These are phyloP conservation scores for Sinosuthora webbiana DNA, from an alignment of 2,113 vertebrate species.

Conservation along the genomic window DNA sequence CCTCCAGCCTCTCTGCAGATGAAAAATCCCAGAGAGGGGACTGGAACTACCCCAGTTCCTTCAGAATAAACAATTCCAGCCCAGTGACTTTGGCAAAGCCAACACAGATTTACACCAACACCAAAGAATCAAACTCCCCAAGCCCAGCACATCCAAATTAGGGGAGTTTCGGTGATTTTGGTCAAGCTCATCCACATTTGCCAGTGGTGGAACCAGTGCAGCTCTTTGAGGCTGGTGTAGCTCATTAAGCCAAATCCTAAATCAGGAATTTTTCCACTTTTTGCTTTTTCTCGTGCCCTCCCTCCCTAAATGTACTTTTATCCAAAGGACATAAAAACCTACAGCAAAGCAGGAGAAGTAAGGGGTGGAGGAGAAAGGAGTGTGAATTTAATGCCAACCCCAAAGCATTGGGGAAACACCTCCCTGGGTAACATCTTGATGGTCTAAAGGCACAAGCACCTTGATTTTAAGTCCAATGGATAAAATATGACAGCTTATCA, in stretches of 20 bases:
- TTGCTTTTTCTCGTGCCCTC: not conserved
- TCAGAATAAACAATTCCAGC: fast-evolving
- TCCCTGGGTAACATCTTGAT: not conserved
- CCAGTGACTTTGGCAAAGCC: not conserved
- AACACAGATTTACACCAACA: not conserved
- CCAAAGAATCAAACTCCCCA: fast-evolving
- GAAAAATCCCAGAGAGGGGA: not conserved
- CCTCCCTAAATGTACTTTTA: not conserved
- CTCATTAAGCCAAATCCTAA: not conserved
- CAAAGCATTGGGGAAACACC: not conserved
- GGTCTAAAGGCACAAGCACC: not conserved
- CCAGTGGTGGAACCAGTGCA: fast-evolving
- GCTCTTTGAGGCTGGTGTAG: not conserved
- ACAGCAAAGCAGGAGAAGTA: not conserved
- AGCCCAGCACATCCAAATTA: not conserved
- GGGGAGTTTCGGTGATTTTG: not conserved
- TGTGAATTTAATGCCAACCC: fast-evolving
- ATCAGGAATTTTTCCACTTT: not conserved
- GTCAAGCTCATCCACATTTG: not conserved
- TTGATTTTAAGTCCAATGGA: not conserved
- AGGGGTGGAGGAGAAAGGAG: not conserved
- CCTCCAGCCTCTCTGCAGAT: not conserved
- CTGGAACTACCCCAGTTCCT: not conserved
- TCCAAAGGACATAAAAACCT: not conserved
- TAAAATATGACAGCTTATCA: not conserved